Base-by-base conservation (phyloP, 2,888 invertebrate genomes). In the Ornithoptera priamus region DNA sequence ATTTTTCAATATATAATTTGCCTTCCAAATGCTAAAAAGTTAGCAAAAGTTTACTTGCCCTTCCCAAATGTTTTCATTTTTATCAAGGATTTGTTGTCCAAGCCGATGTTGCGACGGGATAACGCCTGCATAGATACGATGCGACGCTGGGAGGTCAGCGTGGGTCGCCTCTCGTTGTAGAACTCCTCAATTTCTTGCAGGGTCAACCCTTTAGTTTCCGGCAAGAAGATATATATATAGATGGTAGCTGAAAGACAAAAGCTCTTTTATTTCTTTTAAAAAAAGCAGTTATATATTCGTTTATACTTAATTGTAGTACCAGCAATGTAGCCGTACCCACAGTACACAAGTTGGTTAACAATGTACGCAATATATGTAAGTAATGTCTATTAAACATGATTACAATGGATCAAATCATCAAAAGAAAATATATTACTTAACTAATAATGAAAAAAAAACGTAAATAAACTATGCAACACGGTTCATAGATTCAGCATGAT, bases 141-240 rank as follows among this genome's bases (percentile, higher is more conserved):
- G 42, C 74, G 78, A 20, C 85, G 80, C 78, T 75, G 87, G 66
- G 87, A 84, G 2, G 86, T 85, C 12, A 94, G 78, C 0, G 89
- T 86, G 15, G 89, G 80, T 1, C 89, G 90, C 12, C 92, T 84
- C 0, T 93, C 93, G 10, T 93, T 94, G 76, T 93, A 95, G 75
- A 94, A 94, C 75, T 95, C 95, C 81, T 95, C 95, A 62, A 95
- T 95, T 79, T 95, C 95, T 82, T 94, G 94, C 1, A 95, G 85
- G 0, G 94, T 92, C 75, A 93, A 90, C 17, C 91, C 93, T 79
- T 94, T 94, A 5, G 95, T 95, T 82, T 95, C 95, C 1, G 95
- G 95, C 20, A 95, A 80, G 71, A 83, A 94, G 62, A 90, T 81
- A 73, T 92, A 95, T 68, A 95, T 89, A 78, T 93, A 94, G 36